phyloP scores from a whole-genome alignment of 2,113 vertebrate species.

The Pomatorhinus ruficollis region DNA sequence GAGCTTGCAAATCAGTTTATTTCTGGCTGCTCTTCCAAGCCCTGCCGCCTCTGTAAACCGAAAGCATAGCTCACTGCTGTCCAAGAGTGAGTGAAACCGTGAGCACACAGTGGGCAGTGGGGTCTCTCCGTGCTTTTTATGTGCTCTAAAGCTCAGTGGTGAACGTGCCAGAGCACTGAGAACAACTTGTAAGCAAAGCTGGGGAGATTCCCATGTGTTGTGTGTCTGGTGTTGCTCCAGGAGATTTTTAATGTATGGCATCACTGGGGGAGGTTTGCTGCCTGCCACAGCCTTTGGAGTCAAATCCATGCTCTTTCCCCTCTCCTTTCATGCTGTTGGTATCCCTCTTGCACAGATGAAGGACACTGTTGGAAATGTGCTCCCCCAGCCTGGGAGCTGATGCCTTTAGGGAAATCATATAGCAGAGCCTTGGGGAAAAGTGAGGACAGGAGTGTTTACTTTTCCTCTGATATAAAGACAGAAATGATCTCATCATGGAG shows the following conservation, averaged over 20 bases:
- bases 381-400: neutral
- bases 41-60: neutral
- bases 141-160: fast-evolving
- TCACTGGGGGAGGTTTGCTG: neutral
- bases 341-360: neutral
- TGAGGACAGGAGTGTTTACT: neutral
- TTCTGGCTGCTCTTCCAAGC: neutral
- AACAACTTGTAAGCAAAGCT: neutral
- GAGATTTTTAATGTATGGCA: fast-evolving
- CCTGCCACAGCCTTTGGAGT: neutral
- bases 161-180: neutral
- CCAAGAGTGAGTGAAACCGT: neutral
- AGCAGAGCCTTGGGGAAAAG: neutral
- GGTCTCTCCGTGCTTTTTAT: fast-evolving
- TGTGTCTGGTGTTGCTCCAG: neutral
- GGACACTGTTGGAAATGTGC: fast-evolving
- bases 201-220: fast-evolving
- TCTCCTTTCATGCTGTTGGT: neutral
- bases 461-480: neutral
- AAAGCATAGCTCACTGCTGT: fast-evolving
- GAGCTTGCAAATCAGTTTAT: neutral
- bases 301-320: fast-evolving
- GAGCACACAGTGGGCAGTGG: neutral
- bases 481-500: fast-evolving
- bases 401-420: neutral